These are phyloP conservation scores for Bungarus multicinctus DNA, from an alignment of 2,113 vertebrate species.

Conservation along the genomic window DNA sequence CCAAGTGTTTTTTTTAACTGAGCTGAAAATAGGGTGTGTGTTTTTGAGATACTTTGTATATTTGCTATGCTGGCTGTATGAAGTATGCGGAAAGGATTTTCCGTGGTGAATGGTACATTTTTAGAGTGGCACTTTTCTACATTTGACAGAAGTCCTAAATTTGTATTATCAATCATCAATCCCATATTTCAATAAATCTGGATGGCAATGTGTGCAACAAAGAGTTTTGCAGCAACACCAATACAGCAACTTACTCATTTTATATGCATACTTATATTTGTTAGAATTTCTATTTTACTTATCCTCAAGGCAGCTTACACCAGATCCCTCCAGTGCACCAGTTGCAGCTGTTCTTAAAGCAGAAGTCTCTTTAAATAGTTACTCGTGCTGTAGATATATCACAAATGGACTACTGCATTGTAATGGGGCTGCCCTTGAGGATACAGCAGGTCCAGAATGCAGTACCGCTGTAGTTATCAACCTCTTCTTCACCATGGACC, in stretches of 20 bases:
- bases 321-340: background rate
- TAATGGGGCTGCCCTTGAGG: background rate
- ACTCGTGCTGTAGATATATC: background rate
- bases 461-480: background rate
- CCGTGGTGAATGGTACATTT: background rate
- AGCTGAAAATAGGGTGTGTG: background rate
- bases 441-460: background rate
- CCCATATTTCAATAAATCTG: background rate
- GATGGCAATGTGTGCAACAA: background rate
- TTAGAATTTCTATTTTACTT: background rate
- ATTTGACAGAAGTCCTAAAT: background rate
- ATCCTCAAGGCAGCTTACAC: background rate
- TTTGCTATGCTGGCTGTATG: background rate
- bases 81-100: background rate
- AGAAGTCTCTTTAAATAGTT: background rate
- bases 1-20: background rate
- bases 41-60: background rate
- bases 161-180: background rate
- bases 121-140: background rate
- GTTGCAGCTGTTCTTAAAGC: background rate
- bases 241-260: background rate
- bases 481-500: too few relatives aligned
- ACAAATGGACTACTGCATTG: background rate
- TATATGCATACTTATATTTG: background rate
- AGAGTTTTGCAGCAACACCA: background rate